Base-by-base conservation (phyloP, 2,888 invertebrate genomes). In the Shargacucullia verbasci region DNA sequence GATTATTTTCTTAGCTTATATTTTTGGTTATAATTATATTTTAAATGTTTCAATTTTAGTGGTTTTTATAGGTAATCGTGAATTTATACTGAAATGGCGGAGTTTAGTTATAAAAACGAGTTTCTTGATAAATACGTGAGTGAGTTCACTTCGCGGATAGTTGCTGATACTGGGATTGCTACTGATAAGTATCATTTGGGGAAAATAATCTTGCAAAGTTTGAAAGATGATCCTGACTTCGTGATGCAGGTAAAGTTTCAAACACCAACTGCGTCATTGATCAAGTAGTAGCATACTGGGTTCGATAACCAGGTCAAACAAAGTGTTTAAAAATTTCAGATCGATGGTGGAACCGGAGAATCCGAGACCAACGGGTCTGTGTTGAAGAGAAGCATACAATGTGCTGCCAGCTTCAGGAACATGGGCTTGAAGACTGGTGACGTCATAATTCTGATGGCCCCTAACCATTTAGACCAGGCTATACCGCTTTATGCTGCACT, bases 401-500 rank as follows among this genome's bases (percentile, higher is more conserved):
- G 90, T 49, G 94, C 94, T 0, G 80, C 81, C 1, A 80, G 85
- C 12, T 76, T 95, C 48, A 80, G 69, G 44, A 81, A 78, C 12
- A 58, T 85, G 29, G 92, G 90, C 0, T 49, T 94, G 5, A 72
- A 79, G 44, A 66, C 76, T 0, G 85, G 88, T 1, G 94, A 94
- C 63, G 85, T 90, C 10, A 79, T 95, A 2, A 65, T 86, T 0
- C 59, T 94, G 5, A 94, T 94, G 83, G 90, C 86, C 0, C 84
- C 88, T 0, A 94, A 90, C 60, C 88, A 89, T 44, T 63, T 92
- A 11, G 85, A 94, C 59, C 73, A 86, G n/a, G 79, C 83, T 7
- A 83, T 94, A 33, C 93, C 94, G 0, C 83, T 90, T 48, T 86
- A 94, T 34, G 93, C 94, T 0, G 84, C 90, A 0, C 64, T 91